Evolutionary conservation across 2,113 vertebrate genomes (phyloP), one percentile per base, ranked within the genome.

Genomic region (Cephalopterus ornatus): DNA sequence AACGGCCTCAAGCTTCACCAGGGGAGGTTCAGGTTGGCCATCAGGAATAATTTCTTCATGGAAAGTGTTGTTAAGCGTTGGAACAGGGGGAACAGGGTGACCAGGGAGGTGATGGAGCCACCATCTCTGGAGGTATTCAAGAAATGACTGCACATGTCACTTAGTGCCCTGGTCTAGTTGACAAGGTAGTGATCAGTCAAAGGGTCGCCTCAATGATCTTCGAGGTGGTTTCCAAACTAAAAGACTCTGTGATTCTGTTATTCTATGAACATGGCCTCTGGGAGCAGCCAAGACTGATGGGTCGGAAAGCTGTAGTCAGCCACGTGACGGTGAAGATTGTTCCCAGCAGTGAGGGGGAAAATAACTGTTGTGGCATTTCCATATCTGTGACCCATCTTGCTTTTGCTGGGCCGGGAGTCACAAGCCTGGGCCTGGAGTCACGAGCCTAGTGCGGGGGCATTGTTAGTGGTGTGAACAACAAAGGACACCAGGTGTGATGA

Each of bases 371-470:
- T 49, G 59, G 30, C 14, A 28, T 37, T 28, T 42, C 76, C 12
- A 7, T 70, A 4, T 23, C n/a, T 65, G 32, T 78, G 71, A 59
- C 24, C 42, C 1, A 0, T 33, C 35, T 65, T 44, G 19, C 13
- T 81, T 19, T 42, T 59, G 12, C 42, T 87, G 70, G 46, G 55
- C 26, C 55, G 35, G 39, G 32, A 47, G 23, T 72, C 33, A 19
- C 0, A 0, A 87, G 30, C 17, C 15, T 1, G 73, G 46, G 55
- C 26, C 55, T 39, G 39, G 32, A 47, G 23, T 72, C 33, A 19
- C 0, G 0, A 87, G 30, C 17, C 15, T 1, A 0, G 9, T 58
- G 24, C 37, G n/a, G 56, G 56, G 76, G 2, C 1, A 3, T 3
- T 37, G 19, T 8, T 61, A 20, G 53, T 24, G 67, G 15, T 20